A percentile compares a stretch with the other conserved stretches of the same genome.
Conservation (phyloP, 2,888 invertebrate species). For the Melanophora roralis region DNA sequence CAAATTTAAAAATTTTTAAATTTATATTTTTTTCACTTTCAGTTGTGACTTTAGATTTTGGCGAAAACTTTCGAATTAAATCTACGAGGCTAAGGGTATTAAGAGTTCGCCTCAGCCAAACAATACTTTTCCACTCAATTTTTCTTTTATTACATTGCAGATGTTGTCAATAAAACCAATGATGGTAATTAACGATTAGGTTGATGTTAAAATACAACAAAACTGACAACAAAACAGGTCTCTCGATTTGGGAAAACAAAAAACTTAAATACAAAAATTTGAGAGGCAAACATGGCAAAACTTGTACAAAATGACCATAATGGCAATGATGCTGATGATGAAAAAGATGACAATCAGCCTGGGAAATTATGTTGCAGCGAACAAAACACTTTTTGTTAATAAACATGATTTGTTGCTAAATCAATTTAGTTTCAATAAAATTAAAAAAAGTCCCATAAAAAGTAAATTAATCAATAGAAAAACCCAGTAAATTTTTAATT, state of each 20-base stretch:
- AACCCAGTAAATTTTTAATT: constrained; percentile 25
- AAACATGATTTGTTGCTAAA: constrained; percentile 18
- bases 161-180: constrained; percentile 50
- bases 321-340: constrained; percentile 9
- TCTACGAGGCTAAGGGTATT: no score
- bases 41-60: no score
- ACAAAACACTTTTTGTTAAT: neutral
- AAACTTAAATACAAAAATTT: constrained; percentile 27
- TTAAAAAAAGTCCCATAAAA: neutral
- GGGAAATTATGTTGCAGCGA: constrained; percentile 35
- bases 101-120: no score
- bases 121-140: no score
- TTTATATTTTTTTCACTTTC: no score
- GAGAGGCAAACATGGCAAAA: constrained; percentile 8
- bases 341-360: constrained; percentile 44
- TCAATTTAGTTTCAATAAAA: constrained; percentile 10
- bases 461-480: neutral
- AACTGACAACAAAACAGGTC: constrained; percentile 18
- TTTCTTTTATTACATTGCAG: neutral
- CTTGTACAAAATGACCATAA: constrained; percentile 25
- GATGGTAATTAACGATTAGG: constrained; percentile 58
- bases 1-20: no score
- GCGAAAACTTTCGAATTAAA: no score
- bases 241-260: constrained; percentile 32
- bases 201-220: constrained; percentile 27